These are phyloP conservation scores for Phyllopteryx taeniolatus DNA, from an alignment of 2,113 vertebrate genomes.

Conservation along the genomic window DNA sequence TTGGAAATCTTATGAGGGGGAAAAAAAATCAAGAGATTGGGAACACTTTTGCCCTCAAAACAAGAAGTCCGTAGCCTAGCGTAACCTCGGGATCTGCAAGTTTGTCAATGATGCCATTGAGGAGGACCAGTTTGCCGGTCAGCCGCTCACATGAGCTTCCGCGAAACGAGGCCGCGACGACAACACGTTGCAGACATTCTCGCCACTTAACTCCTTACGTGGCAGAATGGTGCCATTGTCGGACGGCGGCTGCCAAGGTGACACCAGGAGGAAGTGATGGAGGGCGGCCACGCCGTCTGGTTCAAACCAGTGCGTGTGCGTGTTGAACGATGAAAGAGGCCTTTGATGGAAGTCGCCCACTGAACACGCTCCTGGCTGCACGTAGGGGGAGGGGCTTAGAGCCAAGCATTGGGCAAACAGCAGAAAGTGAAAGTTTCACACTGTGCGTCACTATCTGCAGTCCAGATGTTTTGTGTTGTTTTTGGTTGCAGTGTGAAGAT, in stretches of 20 bases:
- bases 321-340: conserved; percentile 42
- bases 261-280: conserved; percentile 21
- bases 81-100: not conserved
- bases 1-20: too few relatives aligned
- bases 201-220: not conserved
- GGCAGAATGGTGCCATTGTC: conserved; percentile 14
- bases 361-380: conserved; percentile 30
- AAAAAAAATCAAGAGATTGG: not conserved
- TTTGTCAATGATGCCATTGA: not conserved
- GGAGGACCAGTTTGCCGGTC: not conserved
- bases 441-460: not conserved
- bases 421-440: conserved; percentile 18
- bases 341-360: conserved; percentile 45
- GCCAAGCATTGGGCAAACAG: not conserved
- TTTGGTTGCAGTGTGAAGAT: not conserved
- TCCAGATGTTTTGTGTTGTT: not conserved
- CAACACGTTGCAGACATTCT: not conserved
- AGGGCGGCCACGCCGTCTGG: not conserved
- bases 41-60: not conserved
- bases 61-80: not conserved
- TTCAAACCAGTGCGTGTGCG: conserved; percentile 3
- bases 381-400: conserved; percentile 15
- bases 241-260: conserved; percentile 7
- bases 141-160: not conserved
- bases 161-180: not conserved